Base-by-base conservation (phyloP, 2,797 vertebrate species). In the Mormyrus hasselquistii region DNA sequence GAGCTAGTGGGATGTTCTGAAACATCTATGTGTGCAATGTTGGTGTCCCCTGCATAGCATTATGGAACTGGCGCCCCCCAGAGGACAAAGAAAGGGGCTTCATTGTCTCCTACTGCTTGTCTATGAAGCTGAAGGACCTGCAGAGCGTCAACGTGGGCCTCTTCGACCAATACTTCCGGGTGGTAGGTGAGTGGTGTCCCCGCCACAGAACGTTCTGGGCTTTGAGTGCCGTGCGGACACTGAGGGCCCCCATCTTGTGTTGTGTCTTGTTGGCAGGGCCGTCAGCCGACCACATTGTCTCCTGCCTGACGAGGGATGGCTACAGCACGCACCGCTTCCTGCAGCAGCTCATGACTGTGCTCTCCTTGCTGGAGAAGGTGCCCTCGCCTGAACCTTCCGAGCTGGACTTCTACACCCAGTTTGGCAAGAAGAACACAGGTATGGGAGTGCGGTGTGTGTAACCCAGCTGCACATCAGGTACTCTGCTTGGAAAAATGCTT, bases 391-490 rank as follows among this genome's bases (percentile, higher is more conserved):
- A 99, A 88, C 97, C 98, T 5, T 95, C 95, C 0, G 98, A 99
- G 76, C 98, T 97, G 90, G 98, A 99, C 92, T 99, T 99, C 93
- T 99, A 99, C 94, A 97, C 98, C 0, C 98, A 99, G 94, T 99
- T 99, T 92, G 97, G 98, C 88, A 96, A 95, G 93, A 98, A 97
- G 92, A 96, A 88, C 92, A 97, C 96, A 92, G 98, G 98, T 98
- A 94, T 91, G 59, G 89, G 12, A 34, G 2, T 38, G 10, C 1
- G 1, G 41, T 12, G 73, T n/a, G 69, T 49, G 14, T 55, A 5
- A 14, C 7, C 5, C 3, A 38, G 65, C 76, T 38, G 29, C 1
- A 29, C n/a, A 22, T 49, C 44, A n/a, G 47, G 41, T 22, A 47
- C 47, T 25, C n/a, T 2, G 41, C 49, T 22, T 25, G n/a, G n/a